Percentiles rank a stretch among this genome's conserved stretches.
These are phyloP conservation scores for Aulostomus chinensis DNA, from an alignment of 2,797 vertebrate genomes.

Conservation along the genomic window DNA sequence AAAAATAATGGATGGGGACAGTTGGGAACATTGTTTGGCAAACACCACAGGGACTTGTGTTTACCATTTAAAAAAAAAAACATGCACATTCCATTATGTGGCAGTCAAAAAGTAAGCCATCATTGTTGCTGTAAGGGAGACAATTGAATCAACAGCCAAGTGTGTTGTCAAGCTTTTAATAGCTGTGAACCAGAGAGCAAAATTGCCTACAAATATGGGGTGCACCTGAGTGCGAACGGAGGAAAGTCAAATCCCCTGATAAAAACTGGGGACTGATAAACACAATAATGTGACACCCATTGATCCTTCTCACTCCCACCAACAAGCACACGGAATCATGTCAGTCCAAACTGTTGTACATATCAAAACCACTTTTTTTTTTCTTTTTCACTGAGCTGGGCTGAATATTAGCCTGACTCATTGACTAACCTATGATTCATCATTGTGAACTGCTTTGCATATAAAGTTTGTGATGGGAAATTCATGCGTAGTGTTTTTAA, in stretches of 20 bases:
- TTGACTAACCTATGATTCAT: conserved; percentile 63
- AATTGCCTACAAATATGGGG: conserved; percentile 14
- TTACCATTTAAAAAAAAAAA: conserved; percentile 48
- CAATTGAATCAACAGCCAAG: conserved; percentile 46
- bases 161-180: conserved; percentile 55
- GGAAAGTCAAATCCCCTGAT: conserved; percentile 25
- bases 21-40: conserved; percentile 56
- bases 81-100: conserved; percentile 60
- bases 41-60: conserved; percentile 55
- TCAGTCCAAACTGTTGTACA: not conserved
- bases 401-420: conserved; percentile 34
- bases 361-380: conserved; percentile 10
- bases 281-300: conserved; percentile 4
- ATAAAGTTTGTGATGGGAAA: conserved; percentile 36
- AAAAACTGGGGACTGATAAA: conserved; percentile 11
- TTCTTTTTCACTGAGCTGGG: not conserved
- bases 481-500: conserved; percentile 60
- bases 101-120: conserved; percentile 47
- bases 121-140: conserved; percentile 33
- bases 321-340: not conserved
- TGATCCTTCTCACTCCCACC: conserved; percentile 11
- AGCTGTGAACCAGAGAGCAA: conserved; percentile 11
- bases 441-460: conserved; percentile 16
- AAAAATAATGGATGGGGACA: conserved; percentile 63
- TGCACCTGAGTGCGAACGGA: conserved; percentile 30